Evolutionary conservation across 2,888 invertebrate species (phyloP).

Genomic region (Chrysopilus asiliformis): DNA sequence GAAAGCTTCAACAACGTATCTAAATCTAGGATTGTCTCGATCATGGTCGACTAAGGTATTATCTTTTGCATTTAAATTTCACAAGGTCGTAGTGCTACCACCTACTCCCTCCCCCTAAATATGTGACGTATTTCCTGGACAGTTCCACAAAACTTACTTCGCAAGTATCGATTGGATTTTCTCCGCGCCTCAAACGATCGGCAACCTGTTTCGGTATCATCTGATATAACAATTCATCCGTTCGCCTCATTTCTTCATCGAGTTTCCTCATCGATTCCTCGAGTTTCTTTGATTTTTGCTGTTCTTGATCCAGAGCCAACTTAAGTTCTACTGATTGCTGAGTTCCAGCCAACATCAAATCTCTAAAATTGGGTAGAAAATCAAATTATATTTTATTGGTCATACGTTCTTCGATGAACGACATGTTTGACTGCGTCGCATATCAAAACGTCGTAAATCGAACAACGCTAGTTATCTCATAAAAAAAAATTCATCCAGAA

Average conservation of each 20-base stretch:
- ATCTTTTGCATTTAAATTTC: too few relatives aligned
- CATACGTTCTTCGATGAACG: background rate
- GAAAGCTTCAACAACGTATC: too few relatives aligned
- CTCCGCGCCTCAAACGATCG: slow-evolving; percentile 83
- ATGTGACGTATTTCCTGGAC: too few relatives aligned
- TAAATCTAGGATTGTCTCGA: too few relatives aligned
- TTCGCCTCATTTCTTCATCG: slow-evolving; percentile 90
- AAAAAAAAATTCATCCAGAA: too few relatives aligned
- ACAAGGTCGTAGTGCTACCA: too few relatives aligned
- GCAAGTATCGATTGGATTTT: slow-evolving; percentile 91
- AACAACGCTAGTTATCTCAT: background rate
- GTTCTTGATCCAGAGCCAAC: slow-evolving; percentile 89
- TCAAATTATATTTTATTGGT: background rate
- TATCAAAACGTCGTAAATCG: too few relatives aligned
- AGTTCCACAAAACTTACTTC: slow-evolving; percentile 51
- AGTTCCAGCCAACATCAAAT: slow-evolving; percentile 89
- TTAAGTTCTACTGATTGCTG: slow-evolving; percentile 96
- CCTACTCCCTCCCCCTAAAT: too few relatives aligned
- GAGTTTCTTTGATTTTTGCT: slow-evolving; percentile 88
- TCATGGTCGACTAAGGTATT: too few relatives aligned
- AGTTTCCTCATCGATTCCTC: slow-evolving; percentile 93
- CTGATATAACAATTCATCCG: slow-evolving; percentile 91
- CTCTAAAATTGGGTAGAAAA: slow-evolving; percentile 42
- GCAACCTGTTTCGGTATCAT: slow-evolving; percentile 99
- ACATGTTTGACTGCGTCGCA: background rate